Evolutionary conservation across 2,888 invertebrate genomes (phyloP).

Genomic region (Polydesmus complanatus): DNA sequence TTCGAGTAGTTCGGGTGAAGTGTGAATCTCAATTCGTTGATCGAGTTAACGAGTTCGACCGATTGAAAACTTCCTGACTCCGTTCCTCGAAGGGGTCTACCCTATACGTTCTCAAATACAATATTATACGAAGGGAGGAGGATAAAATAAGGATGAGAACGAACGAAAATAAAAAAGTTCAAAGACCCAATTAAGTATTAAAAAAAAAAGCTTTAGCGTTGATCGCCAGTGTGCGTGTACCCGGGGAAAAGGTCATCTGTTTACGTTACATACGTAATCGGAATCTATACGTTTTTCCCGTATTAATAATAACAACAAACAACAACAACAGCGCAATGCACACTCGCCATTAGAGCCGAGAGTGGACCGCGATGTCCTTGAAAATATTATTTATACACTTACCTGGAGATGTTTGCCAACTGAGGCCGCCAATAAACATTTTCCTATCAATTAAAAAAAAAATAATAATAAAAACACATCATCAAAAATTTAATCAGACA

Average conservation of each 20-base stretch:
- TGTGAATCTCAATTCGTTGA: no score
- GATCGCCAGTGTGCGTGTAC: no score
- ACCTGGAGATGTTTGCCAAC: conserved; percentile 99
- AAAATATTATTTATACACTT: conserved; percentile 36
- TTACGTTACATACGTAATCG: neutral
- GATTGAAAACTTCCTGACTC: neutral
- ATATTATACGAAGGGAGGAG: neutral
- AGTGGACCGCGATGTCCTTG: neutral
- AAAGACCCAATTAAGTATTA: neutral
- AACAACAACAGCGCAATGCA: no score
- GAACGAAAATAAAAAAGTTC: neutral
- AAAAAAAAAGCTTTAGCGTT: no score
- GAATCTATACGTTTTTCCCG: no score
- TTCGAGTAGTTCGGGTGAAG: no score
- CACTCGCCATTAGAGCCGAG: no score
- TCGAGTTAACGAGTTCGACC: neutral
- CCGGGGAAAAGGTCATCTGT: neutral
- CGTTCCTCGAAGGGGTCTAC: no score
- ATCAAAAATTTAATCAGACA: no score
- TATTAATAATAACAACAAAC: no score
- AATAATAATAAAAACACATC: no score
- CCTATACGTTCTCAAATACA: no score
- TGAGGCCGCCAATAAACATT: conserved; percentile 99
- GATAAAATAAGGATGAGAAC: neutral
- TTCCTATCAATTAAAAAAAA: conserved; percentile 50